Conservation (phyloP, 2,797 vertebrate genomes). For the Epinephelus awoara region DNA sequence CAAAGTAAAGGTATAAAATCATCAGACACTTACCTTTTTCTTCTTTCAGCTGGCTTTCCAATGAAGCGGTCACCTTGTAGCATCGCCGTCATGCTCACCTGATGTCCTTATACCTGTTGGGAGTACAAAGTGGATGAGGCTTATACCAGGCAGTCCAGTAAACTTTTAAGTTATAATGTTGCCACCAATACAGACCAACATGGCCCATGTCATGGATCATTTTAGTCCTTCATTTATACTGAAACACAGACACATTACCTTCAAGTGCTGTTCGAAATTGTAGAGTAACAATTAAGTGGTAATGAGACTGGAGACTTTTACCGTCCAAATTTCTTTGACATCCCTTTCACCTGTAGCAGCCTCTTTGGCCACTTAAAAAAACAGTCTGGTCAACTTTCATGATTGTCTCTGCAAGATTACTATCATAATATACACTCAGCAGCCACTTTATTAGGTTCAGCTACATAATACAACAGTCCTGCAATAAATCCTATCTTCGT, state of each 20-base stretch:
- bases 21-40: slow-evolving; percentile 7
- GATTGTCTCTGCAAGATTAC: neutral
- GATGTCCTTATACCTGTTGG: neutral
- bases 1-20: neutral
- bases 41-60: neutral
- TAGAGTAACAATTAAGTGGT: neutral
- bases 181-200: neutral
- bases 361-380: neutral
- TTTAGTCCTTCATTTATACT: neutral
- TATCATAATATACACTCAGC: neutral
- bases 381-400: neutral
- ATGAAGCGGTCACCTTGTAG: neutral
- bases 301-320: neutral
- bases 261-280: neutral
- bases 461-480: neutral
- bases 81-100: neutral
- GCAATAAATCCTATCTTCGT: neutral
- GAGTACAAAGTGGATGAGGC: neutral
- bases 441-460: neutral
- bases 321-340: neutral
- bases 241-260: neutral
- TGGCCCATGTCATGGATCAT: neutral
- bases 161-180: neutral
- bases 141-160: neutral
- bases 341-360: neutral